Evolutionary conservation across 2,113 vertebrate genomes (phyloP).

Genomic region (Silurus glanis): DNA sequence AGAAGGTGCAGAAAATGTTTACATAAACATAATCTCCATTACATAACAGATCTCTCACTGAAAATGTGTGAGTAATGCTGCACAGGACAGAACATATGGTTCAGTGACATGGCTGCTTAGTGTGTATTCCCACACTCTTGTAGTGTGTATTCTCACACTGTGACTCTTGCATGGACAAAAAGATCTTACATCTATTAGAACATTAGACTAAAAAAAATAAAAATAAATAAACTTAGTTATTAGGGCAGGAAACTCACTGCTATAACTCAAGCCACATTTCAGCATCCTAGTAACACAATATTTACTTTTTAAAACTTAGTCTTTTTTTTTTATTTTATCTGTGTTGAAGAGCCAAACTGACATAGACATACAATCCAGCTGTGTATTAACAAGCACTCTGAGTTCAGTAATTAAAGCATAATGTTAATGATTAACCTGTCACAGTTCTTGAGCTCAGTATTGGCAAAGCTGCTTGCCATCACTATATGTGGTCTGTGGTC

Average conservation of each 20-base stretch:
- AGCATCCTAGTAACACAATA: neutral
- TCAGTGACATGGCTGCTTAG: neutral
- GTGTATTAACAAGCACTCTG: neutral
- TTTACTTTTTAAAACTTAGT: neutral
- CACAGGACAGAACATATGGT: constrained; percentile 1
- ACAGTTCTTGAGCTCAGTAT: neutral
- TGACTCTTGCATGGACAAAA: neutral
- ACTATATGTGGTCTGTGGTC: neutral
- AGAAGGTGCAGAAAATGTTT: constrained; percentile 15
- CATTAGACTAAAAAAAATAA: neutral
- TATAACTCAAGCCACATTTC: neutral
- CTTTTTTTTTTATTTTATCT: neutral
- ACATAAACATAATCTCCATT: constrained; percentile 7
- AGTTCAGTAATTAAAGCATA: neutral
- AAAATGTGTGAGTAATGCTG: constrained; percentile 1
- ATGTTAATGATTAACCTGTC: constrained; percentile 5
- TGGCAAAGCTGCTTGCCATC: neutral
- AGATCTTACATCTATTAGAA: neutral
- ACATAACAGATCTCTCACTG: constrained; percentile 11
- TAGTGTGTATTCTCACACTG: constrained; percentile 3
- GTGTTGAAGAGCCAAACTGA: neutral
- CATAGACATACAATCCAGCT: constrained; percentile 3
- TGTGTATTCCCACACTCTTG: constrained; percentile 1
- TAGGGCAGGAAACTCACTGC: neutral
- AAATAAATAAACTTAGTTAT: neutral